These are phyloP conservation scores for Bombus superbus DNA, from an alignment of 1,140 invertebrate genomes.

Conservation along the genomic window DNA sequence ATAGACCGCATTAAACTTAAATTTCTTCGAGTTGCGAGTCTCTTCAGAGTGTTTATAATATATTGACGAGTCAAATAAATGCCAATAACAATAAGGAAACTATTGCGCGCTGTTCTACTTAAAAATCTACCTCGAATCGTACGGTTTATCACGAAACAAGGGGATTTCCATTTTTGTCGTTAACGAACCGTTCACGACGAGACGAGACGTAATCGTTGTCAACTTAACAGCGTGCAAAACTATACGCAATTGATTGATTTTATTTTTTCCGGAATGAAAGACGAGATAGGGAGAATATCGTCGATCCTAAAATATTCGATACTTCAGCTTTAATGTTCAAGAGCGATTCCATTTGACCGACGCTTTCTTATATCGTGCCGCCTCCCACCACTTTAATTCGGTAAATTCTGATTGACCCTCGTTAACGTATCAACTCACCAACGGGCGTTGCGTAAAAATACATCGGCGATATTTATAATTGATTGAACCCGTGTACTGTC, in stretches of 20 bases:
- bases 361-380: not conserved
- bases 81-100: not conserved
- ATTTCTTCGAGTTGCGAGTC: no score
- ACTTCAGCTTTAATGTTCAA: not conserved
- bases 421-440: not conserved
- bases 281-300: not conserved
- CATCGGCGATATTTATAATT: slow-evolving; percentile 12
- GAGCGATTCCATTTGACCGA: not conserved
- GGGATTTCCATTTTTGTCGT: slow-evolving; percentile 1
- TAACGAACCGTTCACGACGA: not conserved
- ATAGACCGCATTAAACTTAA: no score
- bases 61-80: no score
- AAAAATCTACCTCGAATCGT: not conserved
- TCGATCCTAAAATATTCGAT: not conserved
- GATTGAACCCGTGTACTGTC: not conserved
- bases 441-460: not conserved
- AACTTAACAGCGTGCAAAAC: no score
- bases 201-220: not conserved
- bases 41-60: no score
- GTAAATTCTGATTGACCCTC: slow-evolving; percentile 21
- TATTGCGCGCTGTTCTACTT: not conserved
- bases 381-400: not conserved
- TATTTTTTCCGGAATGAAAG: not conserved
- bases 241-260: not conserved
- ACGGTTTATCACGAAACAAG: not conserved